Evolutionary conservation across 1,140 invertebrate species (phyloP).

Genomic region (Pseudomyrmex dendroicus): DNA sequence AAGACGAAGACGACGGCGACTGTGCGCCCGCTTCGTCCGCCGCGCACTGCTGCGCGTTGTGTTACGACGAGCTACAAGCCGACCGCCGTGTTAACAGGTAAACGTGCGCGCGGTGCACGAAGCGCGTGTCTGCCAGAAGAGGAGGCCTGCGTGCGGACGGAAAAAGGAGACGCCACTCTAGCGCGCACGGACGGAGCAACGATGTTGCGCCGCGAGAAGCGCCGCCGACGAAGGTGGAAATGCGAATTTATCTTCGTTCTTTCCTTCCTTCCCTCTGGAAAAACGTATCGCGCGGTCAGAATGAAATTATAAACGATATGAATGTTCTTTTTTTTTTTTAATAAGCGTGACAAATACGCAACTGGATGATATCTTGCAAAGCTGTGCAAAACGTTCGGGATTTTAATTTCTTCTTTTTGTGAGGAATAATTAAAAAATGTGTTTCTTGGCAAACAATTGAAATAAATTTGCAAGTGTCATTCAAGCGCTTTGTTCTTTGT

Average conservation of each 20-base stretch:
- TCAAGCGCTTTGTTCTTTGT: no score
- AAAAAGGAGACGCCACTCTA: slow-evolving; percentile 19
- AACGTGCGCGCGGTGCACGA: slow-evolving; percentile 63
- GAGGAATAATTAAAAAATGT: no score
- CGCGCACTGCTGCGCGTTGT: slow-evolving; percentile 45
- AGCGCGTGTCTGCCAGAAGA: slow-evolving; percentile 55
- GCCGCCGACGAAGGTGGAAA: slow-evolving; percentile 32
- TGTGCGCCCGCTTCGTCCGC: slow-evolving; percentile 47
- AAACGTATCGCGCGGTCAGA: background rate
- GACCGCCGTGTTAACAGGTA: slow-evolving; percentile 78
- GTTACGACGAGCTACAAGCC: slow-evolving; percentile 70
- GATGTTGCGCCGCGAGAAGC: background rate
- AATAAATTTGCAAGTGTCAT: no score
- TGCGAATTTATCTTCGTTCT: slow-evolving; percentile 35
- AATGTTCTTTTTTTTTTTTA: no score
- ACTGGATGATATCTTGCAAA: no score
- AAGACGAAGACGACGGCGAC: slow-evolving; percentile 32
- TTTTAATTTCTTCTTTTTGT: no score
- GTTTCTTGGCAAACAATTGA: background rate
- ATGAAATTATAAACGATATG: no score
- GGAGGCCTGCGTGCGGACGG: background rate
- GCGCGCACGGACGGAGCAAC: background rate
- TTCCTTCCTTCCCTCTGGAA: background rate
- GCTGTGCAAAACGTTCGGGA: no score
- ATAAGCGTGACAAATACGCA: no score